These are phyloP conservation scores for Tigriopus japonicus DNA, from an alignment of 1,140 invertebrate species.

Conservation along the genomic window DNA sequence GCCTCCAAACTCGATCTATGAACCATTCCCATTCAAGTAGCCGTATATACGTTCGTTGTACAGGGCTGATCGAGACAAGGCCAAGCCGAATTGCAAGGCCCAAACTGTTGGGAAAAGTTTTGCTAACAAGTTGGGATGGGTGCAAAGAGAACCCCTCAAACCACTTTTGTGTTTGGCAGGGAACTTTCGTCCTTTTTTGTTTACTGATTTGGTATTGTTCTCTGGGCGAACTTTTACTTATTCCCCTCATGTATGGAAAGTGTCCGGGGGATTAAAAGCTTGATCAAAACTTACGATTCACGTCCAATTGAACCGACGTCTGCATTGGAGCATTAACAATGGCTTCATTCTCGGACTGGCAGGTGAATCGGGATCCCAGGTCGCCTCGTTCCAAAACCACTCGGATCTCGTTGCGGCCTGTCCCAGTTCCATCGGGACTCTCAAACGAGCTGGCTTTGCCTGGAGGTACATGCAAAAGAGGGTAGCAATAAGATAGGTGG, in stretches of 20 bases:
- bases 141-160: too few relatives aligned
- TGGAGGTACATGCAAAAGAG: background rate
- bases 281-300: conserved; percentile 45
- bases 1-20: too few relatives aligned
- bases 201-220: too few relatives aligned
- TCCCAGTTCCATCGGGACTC: conserved; percentile 35
- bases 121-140: too few relatives aligned
- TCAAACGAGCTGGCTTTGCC: conserved; percentile 11
- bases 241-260: background rate
- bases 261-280: background rate
- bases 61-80: too few relatives aligned
- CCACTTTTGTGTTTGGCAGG: too few relatives aligned
- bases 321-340: conserved; percentile 39
- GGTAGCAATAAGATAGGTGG: background rate
- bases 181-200: too few relatives aligned
- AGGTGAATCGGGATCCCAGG: conserved; percentile 50
- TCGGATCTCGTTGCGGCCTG: conserved; percentile 38
- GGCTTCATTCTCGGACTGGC: conserved; percentile 50
- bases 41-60: too few relatives aligned
- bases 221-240: too few relatives aligned
- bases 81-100: too few relatives aligned
- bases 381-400: conserved; percentile 51
- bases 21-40: too few relatives aligned
- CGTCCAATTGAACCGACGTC: conserved; percentile 46
- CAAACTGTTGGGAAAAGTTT: too few relatives aligned